phyloP scores from a whole-genome alignment of 2,888 invertebrate species.

The Callinectes sapidus region DNA sequence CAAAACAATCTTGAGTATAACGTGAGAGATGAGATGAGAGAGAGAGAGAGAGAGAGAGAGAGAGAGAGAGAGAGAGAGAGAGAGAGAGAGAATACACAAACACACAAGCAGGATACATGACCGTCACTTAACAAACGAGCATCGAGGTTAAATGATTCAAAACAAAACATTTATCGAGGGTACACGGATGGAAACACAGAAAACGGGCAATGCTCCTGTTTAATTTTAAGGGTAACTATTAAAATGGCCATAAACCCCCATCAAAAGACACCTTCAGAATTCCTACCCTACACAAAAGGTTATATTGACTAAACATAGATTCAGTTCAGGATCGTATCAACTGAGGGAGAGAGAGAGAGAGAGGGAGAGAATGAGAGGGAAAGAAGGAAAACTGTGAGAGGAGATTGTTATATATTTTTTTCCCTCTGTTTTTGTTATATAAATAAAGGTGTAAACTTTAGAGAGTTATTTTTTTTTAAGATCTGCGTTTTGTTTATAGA shows the following conservation, averaged over 20 bases:
- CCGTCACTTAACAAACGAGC: background rate
- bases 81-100: background rate
- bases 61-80: constrained; percentile 1
- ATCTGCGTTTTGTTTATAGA: too few relatives aligned
- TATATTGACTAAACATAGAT: background rate
- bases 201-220: background rate
- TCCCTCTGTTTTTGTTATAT: too few relatives aligned
- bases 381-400: background rate
- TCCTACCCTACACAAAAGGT: background rate
- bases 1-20: background rate
- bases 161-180: background rate
- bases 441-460: too few relatives aligned
- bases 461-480: too few relatives aligned
- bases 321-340: background rate
- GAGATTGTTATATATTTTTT: background rate
- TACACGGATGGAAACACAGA: constrained; percentile 4
- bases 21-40: background rate
- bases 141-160: background rate
- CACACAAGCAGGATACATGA: constrained; percentile 13
- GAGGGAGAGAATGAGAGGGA: background rate
- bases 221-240: background rate
- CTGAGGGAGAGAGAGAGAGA: background rate
- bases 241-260: background rate
- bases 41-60: background rate
- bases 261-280: background rate